A percentile compares a stretch with the other conserved stretches of the same genome.
Evolutionary conservation across 23 tunicate genomes (phyloP).

Genomic region (Pegea sp.): DNA sequence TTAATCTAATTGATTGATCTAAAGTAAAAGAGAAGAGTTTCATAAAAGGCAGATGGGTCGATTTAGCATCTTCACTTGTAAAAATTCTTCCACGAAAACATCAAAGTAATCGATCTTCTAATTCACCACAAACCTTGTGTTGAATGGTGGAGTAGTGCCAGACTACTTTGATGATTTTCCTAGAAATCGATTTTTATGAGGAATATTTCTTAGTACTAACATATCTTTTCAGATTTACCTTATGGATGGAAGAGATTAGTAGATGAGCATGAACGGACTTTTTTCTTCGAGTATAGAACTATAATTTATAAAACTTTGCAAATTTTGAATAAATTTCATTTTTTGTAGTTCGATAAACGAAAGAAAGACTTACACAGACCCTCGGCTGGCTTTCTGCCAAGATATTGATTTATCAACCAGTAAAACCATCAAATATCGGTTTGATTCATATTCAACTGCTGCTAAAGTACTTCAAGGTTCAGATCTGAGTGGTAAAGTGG

Average conservation of each 20-base stretch:
- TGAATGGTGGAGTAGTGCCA: too few relatives aligned
- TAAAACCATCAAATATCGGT: conserved; percentile 19
- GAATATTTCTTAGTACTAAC: too few relatives aligned
- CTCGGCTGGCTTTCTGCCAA: conserved; percentile 52
- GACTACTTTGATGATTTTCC: too few relatives aligned
- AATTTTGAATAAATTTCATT: too few relatives aligned
- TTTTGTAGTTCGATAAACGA: conserved; percentile 58
- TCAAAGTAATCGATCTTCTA: too few relatives aligned
- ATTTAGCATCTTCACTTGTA: too few relatives aligned
- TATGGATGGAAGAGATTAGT: conserved; percentile 76
- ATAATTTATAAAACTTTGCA: neutral
- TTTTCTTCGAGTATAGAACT: conserved; percentile 46
- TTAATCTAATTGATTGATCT: too few relatives aligned
- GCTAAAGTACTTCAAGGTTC: conserved; percentile 58
- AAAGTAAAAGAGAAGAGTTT: too few relatives aligned
- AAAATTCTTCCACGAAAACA: too few relatives aligned
- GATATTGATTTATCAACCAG: conserved; percentile 7
- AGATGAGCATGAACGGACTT: conserved; percentile 47
- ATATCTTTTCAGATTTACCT: conserved; percentile 62
- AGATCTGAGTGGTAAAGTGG: conserved; percentile 48
- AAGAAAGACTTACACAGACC: conserved; percentile 80
- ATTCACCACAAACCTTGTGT: too few relatives aligned
- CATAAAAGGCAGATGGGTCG: too few relatives aligned
- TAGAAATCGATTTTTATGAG: too few relatives aligned
- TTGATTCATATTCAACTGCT: conserved; percentile 54